Evolutionary conservation across 2,888 invertebrate species (phyloP).

Genomic region (Trachelus tabidus): DNA sequence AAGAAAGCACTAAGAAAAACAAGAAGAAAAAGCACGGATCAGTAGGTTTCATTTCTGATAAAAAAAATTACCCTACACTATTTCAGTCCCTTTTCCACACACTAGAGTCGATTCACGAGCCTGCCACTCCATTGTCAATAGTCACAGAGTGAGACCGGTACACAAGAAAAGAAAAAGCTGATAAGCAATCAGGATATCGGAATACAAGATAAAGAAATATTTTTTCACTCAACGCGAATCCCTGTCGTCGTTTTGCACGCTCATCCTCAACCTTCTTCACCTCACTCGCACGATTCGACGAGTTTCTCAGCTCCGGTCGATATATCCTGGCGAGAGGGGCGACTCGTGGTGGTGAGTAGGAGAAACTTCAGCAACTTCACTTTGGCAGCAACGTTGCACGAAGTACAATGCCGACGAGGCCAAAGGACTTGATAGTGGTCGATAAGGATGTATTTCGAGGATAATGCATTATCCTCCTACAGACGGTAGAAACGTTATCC

Average conservation of each 20-base stretch:
- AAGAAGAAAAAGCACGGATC: neutral
- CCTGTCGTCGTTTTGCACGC: neutral
- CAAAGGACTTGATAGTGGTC: neutral
- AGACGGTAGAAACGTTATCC: neutral
- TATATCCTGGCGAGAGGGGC: slow-evolving; percentile 50
- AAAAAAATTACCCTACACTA: neutral
- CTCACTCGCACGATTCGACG: slow-evolving; percentile 17
- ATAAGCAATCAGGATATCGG: neutral
- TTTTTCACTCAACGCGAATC: neutral
- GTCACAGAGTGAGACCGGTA: neutral
- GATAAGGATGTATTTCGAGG: neutral
- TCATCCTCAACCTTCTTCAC: neutral
- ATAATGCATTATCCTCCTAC: neutral
- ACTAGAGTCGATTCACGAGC: neutral
- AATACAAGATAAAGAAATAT: neutral
- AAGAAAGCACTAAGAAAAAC: neutral
- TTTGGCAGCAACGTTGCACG: neutral
- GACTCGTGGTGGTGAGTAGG: slow-evolving; percentile 39
- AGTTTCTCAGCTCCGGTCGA: slow-evolving; percentile 46
- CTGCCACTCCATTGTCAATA: neutral
- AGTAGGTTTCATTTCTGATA: neutral
- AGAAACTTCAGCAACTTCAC: neutral
- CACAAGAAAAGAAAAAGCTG: neutral
- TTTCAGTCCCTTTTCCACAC: neutral
- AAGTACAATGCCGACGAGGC: neutral